Conservation (phyloP, 2,888 invertebrate species). For the Torymus texanus region DNA sequence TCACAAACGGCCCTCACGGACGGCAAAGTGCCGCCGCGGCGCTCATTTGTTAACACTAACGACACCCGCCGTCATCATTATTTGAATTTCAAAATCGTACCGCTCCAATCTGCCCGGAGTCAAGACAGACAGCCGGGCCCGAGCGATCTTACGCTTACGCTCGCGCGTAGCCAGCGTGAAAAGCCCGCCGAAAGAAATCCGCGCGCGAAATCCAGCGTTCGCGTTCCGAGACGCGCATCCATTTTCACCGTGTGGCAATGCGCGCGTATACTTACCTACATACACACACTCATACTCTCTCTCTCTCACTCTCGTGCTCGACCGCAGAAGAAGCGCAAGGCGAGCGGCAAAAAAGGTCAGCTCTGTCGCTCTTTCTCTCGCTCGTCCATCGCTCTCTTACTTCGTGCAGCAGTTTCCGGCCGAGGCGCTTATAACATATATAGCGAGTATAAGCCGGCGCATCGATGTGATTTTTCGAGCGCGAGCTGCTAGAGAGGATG, state of each 20-base stretch:
- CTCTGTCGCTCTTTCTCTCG: neutral
- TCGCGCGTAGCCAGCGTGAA: conserved; percentile 7
- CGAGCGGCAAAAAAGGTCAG: neutral
- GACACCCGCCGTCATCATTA: neutral
- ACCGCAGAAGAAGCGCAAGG: neutral
- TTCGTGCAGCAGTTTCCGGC: neutral
- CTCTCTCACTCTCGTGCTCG: too few relatives aligned
- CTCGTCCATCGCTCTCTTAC: neutral
- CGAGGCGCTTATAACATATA: neutral
- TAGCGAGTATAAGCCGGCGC: neutral
- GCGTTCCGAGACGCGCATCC: conserved; percentile 24
- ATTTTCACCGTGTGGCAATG: conserved; percentile 29
- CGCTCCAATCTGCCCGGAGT: neutral
- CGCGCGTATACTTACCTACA: neutral
- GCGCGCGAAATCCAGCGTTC: conserved; percentile 18
- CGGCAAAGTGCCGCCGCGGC: too few relatives aligned
- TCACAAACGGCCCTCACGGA: too few relatives aligned
- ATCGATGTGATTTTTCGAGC: neutral
- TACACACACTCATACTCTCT: neutral
- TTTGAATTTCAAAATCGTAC: neutral
- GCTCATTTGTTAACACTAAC: too few relatives aligned
- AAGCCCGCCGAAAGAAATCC: neutral
- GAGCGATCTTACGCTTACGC: neutral
- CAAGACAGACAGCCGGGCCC: neutral
- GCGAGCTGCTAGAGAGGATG: neutral